Evolutionary conservation across 2,888 invertebrate species (phyloP), one percentile per base, ranked within the genome.

Genomic region (Idaea aversata): DNA sequence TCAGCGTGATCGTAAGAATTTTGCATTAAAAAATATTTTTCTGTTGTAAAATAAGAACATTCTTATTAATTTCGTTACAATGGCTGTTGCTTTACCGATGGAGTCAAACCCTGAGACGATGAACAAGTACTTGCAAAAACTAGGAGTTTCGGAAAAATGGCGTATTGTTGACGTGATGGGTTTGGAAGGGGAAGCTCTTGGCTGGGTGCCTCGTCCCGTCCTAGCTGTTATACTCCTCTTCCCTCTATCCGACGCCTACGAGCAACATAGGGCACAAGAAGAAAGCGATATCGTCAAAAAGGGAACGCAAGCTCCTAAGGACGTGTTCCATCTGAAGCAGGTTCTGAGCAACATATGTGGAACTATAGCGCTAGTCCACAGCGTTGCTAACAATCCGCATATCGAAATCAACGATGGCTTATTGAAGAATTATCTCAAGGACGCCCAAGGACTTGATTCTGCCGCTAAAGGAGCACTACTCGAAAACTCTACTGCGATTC

Each of bases 311-410:
- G 78, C 94, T 57, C 94, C 95, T 0, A 92, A 94, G 34, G 94
- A 95, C 71, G 89, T 98, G 15, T 98, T 97, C 86, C 97, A 96
- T 84, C 94, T 98, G 91, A 97, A 97, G 77, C 98, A 99, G 88
- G 95, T 95, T 34, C 95, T 98, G 34, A 96, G 96, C 70, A 99
- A 99, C 88, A 98, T 99, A 4, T 99, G 99, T 87, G 99, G 99
- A 36, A 98, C 99, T 1, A 96, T 99, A 70, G 99, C 99, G 5
- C 91, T 99, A 62, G 96, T 99, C 65, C 99, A 99, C 85, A 95
- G 98, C 74, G 93, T 99, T 68, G 98, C 97, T 10, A 99, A 99
- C 86, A 98, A 97, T 84, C 95, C 96, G 70, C 94, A 95, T 15
- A 95, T 97, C 63, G 86, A 94, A 36, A 82, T 97, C 5, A 70